Percentiles rank a stretch among this genome's conserved stretches.
phyloP scores from a whole-genome alignment of 2,113 vertebrate genomes.

The Megaptera novaeangliae region DNA sequence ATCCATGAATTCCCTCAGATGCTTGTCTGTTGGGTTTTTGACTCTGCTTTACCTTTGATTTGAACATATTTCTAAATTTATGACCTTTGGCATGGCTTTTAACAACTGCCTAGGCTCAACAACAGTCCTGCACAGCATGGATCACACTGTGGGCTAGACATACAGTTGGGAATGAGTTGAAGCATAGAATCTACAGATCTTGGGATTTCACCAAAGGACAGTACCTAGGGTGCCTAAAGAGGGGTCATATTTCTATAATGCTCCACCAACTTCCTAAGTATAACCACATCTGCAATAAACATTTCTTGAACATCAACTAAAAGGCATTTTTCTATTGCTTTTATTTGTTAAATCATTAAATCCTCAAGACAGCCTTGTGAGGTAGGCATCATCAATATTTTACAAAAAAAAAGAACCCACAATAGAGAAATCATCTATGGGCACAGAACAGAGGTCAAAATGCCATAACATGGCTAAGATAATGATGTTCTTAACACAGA shows the following conservation, averaged over 20 bases:
- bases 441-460: background rate
- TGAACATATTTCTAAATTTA: background rate
- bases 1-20: background rate
- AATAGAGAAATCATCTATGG: background rate
- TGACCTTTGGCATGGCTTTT: background rate
- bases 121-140: background rate
- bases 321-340: background rate
- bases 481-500: background rate
- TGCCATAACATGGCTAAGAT: background rate
- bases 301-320: background rate
- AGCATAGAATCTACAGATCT: background rate
- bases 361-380: background rate
- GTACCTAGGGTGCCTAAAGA: background rate
- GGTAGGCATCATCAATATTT: background rate
- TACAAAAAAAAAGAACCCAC: background rate
- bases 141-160: background rate
- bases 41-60: background rate
- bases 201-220: background rate
- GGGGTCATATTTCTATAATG: background rate
- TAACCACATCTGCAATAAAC: background rate
- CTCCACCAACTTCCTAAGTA: background rate
- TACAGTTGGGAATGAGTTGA: background rate
- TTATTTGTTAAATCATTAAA: constrained; percentile 23
- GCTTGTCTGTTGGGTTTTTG: background rate
- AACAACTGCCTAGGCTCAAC: background rate